Evolutionary conservation across 2,797 vertebrate genomes (phyloP), one percentile per base, ranked within the genome.

Genomic region (Coregonus ussuriensis): DNA sequence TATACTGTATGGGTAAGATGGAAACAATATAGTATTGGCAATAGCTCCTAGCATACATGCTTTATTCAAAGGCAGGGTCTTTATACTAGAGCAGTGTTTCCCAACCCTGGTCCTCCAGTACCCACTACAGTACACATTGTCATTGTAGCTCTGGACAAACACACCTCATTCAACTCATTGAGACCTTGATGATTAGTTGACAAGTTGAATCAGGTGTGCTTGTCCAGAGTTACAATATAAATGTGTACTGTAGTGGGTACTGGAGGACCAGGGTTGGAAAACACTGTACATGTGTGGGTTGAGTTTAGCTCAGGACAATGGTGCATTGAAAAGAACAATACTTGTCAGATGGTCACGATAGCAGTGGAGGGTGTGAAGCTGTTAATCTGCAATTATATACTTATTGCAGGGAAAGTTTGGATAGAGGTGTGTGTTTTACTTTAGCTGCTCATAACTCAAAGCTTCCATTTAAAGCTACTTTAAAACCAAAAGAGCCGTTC

Each of bases 341-440:
- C 76, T 84, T 83, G 82, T 86, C 81, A 75, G 72, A 77, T 74
- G 53, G 77, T 76, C 66, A 33, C 71, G 81, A 85, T 84, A 82
- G 74, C 78, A 74, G 41, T 0, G 76, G 77, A 81, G 82, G 83
- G 81, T 69, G 80, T 85, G 77, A 81, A 69, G 67, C 77, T 7
- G 25, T 65, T 63, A 47, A 21, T 75, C 14, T 33, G 59, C 47
- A 72, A 76, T 67, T 70, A 81, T 51, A 65, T 77, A 56, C 53
- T 4, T 6, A 77, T 21, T 53, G 33, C 3, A 66, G 68, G 37
- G 41, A 53, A 25, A 65, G 52, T 51, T 9, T 74, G 41, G 13
- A 11, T 4, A 70, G 54, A 62, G 35, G 41, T 13, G 33, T 65
- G 79, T 65, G 79, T 76, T 77, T 18, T 75, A 53, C 4, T 47